Evolutionary conservation across 1,140 invertebrate species (phyloP).

Genomic region (Vanessa atalanta): DNA sequence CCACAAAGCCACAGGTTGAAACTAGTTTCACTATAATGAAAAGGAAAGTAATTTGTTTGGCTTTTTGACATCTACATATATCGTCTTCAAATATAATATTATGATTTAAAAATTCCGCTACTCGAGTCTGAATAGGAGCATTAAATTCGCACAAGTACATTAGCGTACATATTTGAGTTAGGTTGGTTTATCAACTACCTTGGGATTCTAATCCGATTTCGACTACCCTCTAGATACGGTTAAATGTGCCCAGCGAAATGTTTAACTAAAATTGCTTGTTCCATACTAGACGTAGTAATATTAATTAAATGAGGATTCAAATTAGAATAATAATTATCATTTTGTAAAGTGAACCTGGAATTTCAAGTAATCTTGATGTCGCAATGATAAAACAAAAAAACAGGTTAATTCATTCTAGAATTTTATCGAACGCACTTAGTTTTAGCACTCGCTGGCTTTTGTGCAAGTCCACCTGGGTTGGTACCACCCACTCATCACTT

Average conservation of each 20-base stretch:
- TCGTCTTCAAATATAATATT: not conserved
- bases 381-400: too few relatives aligned
- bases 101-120: not conserved
- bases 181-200: conserved; percentile 35
- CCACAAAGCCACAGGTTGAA: too few relatives aligned
- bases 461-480: too few relatives aligned
- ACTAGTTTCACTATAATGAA: too few relatives aligned
- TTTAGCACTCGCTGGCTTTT: too few relatives aligned
- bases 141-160: conserved; percentile 33
- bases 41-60: too few relatives aligned
- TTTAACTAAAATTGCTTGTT: conserved; percentile 14
- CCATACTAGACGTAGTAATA: not conserved
- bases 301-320: not conserved
- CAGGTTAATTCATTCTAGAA: too few relatives aligned
- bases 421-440: too few relatives aligned
- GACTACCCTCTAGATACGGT: conserved; percentile 25
- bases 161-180: conserved; percentile 29
- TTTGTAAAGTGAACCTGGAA: not conserved
- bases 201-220: conserved; percentile 36
- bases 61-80: not conserved
- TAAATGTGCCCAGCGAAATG: conserved; percentile 22
- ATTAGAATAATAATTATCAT: not conserved
- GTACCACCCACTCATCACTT: too few relatives aligned
- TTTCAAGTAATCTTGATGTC: too few relatives aligned
- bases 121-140: conserved; percentile 3